Percentiles rank a stretch among this genome's conserved stretches.
Evolutionary conservation across 2,113 vertebrate genomes (phyloP).

Genomic region (Dendrocopos noguchii): DNA sequence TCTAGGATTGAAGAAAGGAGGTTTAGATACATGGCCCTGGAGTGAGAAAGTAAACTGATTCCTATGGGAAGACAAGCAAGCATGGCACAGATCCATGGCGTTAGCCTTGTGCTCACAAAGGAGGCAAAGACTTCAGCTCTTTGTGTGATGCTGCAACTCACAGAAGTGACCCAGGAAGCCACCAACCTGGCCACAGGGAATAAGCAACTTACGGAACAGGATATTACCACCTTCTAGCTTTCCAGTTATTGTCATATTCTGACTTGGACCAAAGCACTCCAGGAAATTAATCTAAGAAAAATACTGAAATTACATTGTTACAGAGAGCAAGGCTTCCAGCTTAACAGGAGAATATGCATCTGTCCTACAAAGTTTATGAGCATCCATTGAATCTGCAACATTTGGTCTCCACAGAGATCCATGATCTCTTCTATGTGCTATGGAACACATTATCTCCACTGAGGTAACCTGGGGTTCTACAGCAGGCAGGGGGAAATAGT

Average conservation of each 20-base stretch:
- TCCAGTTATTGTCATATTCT: neutral
- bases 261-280: neutral
- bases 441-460: neutral
- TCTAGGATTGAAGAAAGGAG: neutral
- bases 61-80: neutral
- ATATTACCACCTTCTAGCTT: neutral
- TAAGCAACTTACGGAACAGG: rapidly evolving
- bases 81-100: neutral
- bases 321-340: neutral
- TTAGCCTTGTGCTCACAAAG: neutral
- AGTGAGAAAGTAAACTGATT: neutral
- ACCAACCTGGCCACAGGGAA: rapidly evolving
- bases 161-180: neutral
- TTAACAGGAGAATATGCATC: neutral
- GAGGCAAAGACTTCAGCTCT: neutral
- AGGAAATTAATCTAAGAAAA: neutral
- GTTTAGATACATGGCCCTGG: neutral
- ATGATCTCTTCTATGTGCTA: neutral
- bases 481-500: neutral
- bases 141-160: neutral
- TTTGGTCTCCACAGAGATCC: neutral
- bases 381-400: neutral
- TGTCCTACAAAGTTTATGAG: neutral
- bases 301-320: neutral
- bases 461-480: neutral